A percentile compares a stretch with the other conserved stretches of the same genome.
Evolutionary conservation across 1,140 invertebrate species (phyloP).

Genomic region (Potamilus streckersoni): DNA sequence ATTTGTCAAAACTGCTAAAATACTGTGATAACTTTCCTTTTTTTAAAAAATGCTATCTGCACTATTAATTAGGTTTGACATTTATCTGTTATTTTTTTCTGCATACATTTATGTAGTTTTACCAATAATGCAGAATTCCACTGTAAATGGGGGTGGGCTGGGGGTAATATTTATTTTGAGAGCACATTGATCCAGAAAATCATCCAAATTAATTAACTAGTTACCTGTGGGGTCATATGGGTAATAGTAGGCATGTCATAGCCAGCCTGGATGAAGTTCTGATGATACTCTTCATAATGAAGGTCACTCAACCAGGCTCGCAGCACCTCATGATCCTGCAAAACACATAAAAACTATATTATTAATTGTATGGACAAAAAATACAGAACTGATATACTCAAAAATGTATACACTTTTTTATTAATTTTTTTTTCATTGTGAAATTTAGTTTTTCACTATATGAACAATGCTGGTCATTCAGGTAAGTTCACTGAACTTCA

Average conservation of each 20-base stretch:
- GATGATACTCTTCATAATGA: conserved; percentile 96
- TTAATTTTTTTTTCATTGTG: neutral
- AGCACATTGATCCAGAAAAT: neutral
- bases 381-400: neutral
- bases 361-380: neutral
- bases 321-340: conserved; percentile 90
- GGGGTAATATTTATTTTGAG: neutral
- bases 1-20: too few relatives aligned
- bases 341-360: conserved; percentile 28
- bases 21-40: too few relatives aligned
- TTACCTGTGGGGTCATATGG: conserved; percentile 95
- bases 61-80: too few relatives aligned
- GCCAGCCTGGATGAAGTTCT: conserved; percentile 92
- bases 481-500: too few relatives aligned
- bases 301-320: conserved; percentile 94
- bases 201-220: neutral
- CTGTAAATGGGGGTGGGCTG: too few relatives aligned
- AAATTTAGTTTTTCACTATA: neutral
- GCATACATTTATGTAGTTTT: too few relatives aligned
- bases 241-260: conserved; percentile 94
- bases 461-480: neutral
- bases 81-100: too few relatives aligned
- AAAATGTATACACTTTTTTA: neutral
- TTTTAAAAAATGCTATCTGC: too few relatives aligned
- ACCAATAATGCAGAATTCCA: too few relatives aligned